These are phyloP conservation scores for Mycalesis mineus DNA, from an alignment of 2,888 invertebrate species.

Conservation along the genomic window DNA sequence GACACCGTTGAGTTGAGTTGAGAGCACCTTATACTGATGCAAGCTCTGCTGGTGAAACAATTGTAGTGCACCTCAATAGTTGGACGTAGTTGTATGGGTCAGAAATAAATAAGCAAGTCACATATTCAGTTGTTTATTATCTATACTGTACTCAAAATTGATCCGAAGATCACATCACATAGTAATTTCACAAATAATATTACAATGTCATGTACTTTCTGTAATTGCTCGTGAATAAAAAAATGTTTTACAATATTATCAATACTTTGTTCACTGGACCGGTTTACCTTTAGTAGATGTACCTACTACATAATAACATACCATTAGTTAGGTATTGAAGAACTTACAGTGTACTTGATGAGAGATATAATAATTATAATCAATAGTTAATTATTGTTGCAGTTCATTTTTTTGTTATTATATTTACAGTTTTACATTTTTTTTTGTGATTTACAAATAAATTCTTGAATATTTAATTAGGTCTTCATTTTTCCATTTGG, in stretches of 20 bases:
- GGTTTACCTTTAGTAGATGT: conserved; percentile 72
- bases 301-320: conserved; percentile 70
- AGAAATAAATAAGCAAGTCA: conserved; percentile 62
- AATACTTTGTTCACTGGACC: conserved; percentile 79
- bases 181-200: conserved; percentile 82
- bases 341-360: conserved; percentile 75
- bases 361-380: conserved; percentile 58
- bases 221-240: conserved; percentile 77
- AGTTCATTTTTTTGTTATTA: conserved; percentile 75
- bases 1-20: too few species aligned
- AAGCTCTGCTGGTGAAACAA: too few species aligned
- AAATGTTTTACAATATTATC: conserved; percentile 76
- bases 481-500: conserved; percentile 77
- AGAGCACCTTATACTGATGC: too few species aligned
- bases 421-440: conserved; percentile 80
- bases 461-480: conserved; percentile 79
- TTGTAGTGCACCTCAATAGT: not conserved
- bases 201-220: conserved; percentile 80
- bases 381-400: conserved; percentile 73
- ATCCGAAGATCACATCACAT: conserved; percentile 86
- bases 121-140: conserved; percentile 86
- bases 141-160: conserved; percentile 87
- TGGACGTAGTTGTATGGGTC: too few species aligned
- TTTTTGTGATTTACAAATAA: conserved; percentile 78
- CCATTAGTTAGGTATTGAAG: conserved; percentile 69